Conservation (phyloP, 1,140 invertebrate genomes). For the Heliothis virescens region DNA sequence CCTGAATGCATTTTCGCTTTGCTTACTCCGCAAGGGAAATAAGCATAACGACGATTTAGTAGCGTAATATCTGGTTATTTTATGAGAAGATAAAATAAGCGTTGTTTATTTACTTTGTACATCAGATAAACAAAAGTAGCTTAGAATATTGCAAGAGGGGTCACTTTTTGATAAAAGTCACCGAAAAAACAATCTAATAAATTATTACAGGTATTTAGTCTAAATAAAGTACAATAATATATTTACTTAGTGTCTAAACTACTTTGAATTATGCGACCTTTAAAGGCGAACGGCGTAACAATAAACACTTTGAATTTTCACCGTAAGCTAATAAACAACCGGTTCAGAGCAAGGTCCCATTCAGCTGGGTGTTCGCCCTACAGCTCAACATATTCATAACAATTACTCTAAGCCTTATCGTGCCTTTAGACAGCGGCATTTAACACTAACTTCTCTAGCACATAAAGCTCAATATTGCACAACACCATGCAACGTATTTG, state of each 20-base stretch:
- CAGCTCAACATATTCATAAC: conserved; percentile 27
- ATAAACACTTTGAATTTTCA: conserved; percentile 40
- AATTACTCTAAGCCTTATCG: conserved; percentile 27
- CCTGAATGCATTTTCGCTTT: conserved; percentile 37
- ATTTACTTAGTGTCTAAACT: conserved; percentile 21
- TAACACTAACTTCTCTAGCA: conserved; percentile 2
- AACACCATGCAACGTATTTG: neutral
- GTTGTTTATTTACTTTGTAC: conserved; percentile 16
- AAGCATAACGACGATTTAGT: conserved; percentile 42
- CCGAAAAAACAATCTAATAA: neutral
- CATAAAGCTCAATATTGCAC: neutral
- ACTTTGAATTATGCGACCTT: conserved; percentile 46
- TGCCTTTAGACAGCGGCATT: conserved; percentile 1
- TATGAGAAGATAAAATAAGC: conserved; percentile 36
- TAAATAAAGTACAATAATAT: conserved; percentile 5
- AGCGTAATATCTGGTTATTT: conserved; percentile 36
- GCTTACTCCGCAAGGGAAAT: conserved; percentile 40
- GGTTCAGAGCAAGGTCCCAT: conserved; percentile 38
- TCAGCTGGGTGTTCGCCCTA: conserved; percentile 5
- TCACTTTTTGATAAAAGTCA: neutral
- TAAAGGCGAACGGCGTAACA: conserved; percentile 52
- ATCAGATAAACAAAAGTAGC: conserved; percentile 4
- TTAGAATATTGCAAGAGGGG: neutral
- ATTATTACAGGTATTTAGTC: neutral
- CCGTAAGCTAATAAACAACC: conserved; percentile 35